Base-by-base conservation (phyloP, 2,888 invertebrate genomes). In the Melolontha melolontha region DNA sequence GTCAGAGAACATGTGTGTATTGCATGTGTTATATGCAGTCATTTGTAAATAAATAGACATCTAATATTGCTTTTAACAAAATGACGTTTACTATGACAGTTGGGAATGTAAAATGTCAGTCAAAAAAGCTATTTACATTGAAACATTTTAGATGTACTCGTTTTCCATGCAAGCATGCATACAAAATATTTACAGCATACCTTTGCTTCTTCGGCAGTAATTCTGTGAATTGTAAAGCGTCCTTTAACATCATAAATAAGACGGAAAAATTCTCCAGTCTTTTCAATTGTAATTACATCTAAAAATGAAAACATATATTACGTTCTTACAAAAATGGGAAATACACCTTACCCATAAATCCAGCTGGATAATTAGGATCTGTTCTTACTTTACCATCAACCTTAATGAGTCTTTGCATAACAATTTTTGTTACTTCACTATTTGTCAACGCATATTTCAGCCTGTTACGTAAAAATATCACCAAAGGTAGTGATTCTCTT, bases 281-380 rank as follows among this genome's bases (percentile, higher is more conserved):
- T 98, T 80, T 99, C 98, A 86, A 99, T 98, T 69, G 94, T 93
- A 74, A 99, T 92, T 70, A 99, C 98, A 93, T 99, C 98, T 98
- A 84, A 2, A 89, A 88, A 12, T 14, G 39, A 49, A 22, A 47
- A 0, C n/a, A n/a, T 8, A 54, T 0, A 22, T 11, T 27, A 57
- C 22, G 51, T 14, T 7, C 42, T 41, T 27, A 55, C 68, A 66
- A 34, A 42, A 22, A 1, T 4, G 22, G 4, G 4, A 41, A 55
- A 55, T 16, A 27, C 12, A 47, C 84, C 92, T 88, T 82, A 98
- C 98, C 99, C 99, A 99, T 99, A 83, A 97, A 98, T 69, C 99
- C 99, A 80, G 98, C 92, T 64, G 99, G 99, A 84, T 93, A 99
- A 77, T 96, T 98, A 70, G 95, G 92, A 81, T 99, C 99, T 22